These are phyloP conservation scores for Caenorhabditis remanei DNA, from an alignment of 1,140 invertebrate genomes.

Conservation along the genomic window DNA sequence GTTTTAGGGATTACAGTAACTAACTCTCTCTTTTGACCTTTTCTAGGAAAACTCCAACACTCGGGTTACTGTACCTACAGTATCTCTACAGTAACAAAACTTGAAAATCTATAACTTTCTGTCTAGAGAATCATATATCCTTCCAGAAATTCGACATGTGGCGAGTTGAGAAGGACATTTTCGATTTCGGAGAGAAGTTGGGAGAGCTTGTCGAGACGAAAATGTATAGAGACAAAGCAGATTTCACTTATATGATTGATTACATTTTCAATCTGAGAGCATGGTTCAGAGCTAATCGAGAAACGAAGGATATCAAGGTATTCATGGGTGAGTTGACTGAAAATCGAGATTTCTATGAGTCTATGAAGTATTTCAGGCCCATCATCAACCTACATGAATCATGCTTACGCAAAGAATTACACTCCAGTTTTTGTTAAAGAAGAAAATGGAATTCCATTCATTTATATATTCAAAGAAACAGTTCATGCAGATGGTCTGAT, in stretches of 20 bases:
- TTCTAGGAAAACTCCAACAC: too few relatives aligned
- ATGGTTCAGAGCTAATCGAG: constrained; percentile 39
- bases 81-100: too few relatives aligned
- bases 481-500: constrained; percentile 24
- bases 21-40: too few relatives aligned
- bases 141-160: constrained; percentile 53
- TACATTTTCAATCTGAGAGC: constrained; percentile 49
- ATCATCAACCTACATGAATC: constrained; percentile 26
- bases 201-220: constrained; percentile 34
- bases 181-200: constrained; percentile 52
- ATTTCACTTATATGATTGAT: constrained; percentile 48
- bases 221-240: constrained; percentile 27
- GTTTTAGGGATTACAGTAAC: too few relatives aligned
- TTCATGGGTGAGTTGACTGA: not conserved
- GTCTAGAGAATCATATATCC: not conserved
- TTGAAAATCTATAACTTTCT: not conserved
- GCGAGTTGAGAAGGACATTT: constrained; percentile 40
- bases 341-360: not conserved
- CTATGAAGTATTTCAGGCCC: constrained; percentile 15
- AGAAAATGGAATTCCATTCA: constrained; percentile 41
- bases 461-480: constrained; percentile 37
- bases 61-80: too few relatives aligned
- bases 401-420: constrained; percentile 30
- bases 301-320: constrained; percentile 11
- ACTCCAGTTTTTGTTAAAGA: constrained; percentile 31